Conservation (phyloP, 2,113 vertebrate genomes). For the Miniopterus natalensis region DNA sequence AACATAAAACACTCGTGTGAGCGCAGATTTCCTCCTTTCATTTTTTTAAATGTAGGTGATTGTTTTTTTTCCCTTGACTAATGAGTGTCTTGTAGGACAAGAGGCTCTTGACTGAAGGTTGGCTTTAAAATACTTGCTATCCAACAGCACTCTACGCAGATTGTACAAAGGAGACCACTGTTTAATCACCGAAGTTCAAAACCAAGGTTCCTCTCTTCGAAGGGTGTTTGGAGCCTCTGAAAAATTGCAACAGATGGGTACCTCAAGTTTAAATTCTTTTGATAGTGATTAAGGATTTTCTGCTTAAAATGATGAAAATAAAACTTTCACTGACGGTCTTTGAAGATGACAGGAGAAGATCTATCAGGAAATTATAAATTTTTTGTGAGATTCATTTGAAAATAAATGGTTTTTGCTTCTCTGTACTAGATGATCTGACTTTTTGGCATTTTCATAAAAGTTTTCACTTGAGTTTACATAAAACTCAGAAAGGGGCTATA, state of each 20-base stretch:
- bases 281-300: conserved; percentile 83
- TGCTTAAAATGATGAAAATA: conserved; percentile 83
- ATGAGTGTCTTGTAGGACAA: conserved; percentile 83
- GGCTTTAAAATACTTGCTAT: conserved; percentile 75
- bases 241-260: conserved; percentile 83
- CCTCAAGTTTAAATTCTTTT: conserved; percentile 84
- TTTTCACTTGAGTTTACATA: conserved; percentile 52
- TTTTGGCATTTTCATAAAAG: conserved; percentile 61
- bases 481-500: conserved; percentile 51
- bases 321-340: conserved; percentile 79
- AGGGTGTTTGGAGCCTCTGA: conserved; percentile 76
- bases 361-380: conserved; percentile 81
- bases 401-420: conserved; percentile 68
- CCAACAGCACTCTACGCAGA: conserved; percentile 77
- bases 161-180: conserved; percentile 76
- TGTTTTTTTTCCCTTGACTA: conserved; percentile 73
- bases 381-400: conserved; percentile 77
- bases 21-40: conserved; percentile 70
- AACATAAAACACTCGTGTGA: conserved; percentile 68
- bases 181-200: conserved; percentile 84
- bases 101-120: conserved; percentile 84
- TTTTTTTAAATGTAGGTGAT: conserved; percentile 76
- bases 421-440: conserved; percentile 41
- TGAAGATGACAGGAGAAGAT: conserved; percentile 81
- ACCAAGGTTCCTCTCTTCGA: conserved; percentile 78